Evolutionary conservation across 2,113 vertebrate genomes (phyloP), one percentile per base, ranked within the genome.

Genomic region (Peromyscus leucopus): DNA sequence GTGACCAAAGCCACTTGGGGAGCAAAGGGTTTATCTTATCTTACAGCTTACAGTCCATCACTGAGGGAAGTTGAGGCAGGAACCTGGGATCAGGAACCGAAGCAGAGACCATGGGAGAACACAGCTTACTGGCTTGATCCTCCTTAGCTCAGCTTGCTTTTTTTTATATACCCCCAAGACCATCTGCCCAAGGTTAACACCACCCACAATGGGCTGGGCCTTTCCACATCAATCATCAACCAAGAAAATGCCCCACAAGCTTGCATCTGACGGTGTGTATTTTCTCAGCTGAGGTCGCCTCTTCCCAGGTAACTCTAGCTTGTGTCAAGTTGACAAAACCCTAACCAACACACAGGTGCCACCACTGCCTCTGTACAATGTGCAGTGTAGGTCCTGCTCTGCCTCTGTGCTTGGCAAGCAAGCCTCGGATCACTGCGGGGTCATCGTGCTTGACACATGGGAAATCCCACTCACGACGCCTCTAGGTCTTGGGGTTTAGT

Each of bases 331-430:
- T 85, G 59, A 28, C 57, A 61, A 39, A 80, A 17, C 57, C 21
- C 59, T 46, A 84, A 42, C 59, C 82, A 63, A 28, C 39, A 55
- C 31, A 21, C 48, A 72, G 72, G 16, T 65, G 46, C 26, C 9
- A 8, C 7, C 0, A 0, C 5, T 26, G 12, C 2, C 33, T 5
- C 31, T 46, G 1, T 15, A 13, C 28, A 4, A 3, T 51, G 5
- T 3, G 12, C 55, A 55, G 55, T 55, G 55, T 55, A 13, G 55
- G 9, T 59, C 1, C 2, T 3, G 1, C 42, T 74, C 26, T 33
- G 55, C 9, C 2, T 74, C 72, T 89, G 33, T 87, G 72, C 4
- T 89, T 8, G 6, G 55, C 5, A 75, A 13, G 13, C 0, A 36
- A 33, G 22, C n/a, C 55, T 33, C 71, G 36, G 31, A 33, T 33